Conservation (phyloP, 53 echinoderm and acorn worm genomes). For the Zoroaster sp. region DNA sequence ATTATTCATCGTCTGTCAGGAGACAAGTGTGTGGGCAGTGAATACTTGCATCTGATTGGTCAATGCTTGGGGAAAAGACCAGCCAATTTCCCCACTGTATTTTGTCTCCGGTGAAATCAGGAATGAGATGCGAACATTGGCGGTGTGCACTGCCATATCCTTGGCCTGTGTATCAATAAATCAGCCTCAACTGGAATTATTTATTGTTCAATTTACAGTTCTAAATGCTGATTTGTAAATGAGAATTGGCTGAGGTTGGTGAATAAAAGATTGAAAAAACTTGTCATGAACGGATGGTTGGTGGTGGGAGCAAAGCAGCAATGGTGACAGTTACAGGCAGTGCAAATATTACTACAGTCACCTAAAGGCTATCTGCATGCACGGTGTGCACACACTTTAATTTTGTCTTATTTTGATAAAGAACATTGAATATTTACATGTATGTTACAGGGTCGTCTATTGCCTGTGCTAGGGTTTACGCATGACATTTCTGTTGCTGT, state of each 20-base stretch:
- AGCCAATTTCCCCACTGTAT: neutral
- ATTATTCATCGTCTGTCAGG: neutral
- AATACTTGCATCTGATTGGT: neutral
- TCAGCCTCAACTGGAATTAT: neutral
- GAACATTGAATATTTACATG: neutral
- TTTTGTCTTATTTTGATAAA: no score
- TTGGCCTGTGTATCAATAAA: neutral
- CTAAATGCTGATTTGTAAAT: no score
- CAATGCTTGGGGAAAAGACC: neutral
- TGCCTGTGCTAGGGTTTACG: neutral
- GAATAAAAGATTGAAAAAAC: no score
- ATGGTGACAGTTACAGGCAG: no score
- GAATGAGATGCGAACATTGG: neutral
- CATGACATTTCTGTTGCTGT: neutral
- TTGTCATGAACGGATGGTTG: no score
- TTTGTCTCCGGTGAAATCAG: neutral
- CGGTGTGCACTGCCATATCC: neutral
- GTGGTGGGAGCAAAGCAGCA: no score
- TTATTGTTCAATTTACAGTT: neutral
- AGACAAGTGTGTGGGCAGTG: neutral
- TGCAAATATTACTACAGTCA: no score
- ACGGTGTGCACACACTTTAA: no score
- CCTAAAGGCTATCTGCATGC: no score
- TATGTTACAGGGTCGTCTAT: neutral
- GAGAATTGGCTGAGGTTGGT: no score